A percentile compares a stretch with the other conserved stretches of the same genome.
phyloP scores from a whole-genome alignment of 2,113 vertebrate genomes.

The Hydropotes inermis region DNA sequence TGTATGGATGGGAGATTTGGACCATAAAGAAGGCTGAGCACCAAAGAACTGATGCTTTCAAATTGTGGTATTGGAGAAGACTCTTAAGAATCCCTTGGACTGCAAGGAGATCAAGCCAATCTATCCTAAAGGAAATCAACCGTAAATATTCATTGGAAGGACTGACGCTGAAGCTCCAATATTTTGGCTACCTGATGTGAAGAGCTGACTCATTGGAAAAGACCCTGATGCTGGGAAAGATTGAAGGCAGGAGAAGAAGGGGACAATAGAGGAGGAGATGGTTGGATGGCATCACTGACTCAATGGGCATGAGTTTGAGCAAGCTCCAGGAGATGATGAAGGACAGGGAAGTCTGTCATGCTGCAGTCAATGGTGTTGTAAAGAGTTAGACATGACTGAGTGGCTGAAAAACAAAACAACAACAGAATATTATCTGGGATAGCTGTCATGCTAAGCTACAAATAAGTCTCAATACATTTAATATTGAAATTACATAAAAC shows the following conservation, averaged over 20 bases:
- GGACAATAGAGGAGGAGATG: not conserved
- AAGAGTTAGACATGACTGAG: not conserved
- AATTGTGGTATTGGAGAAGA: not conserved
- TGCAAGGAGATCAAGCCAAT: not conserved
- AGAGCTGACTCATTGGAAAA: not conserved
- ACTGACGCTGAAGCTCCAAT: not conserved
- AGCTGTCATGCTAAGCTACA: not conserved
- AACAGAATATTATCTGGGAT: not conserved
- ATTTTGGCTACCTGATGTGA: not conserved
- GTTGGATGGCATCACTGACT: not conserved
- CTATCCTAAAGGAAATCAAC: not conserved
- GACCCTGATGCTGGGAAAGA: not conserved
- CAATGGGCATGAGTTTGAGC: not conserved
- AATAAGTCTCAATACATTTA: not conserved
- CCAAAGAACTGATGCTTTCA: not conserved
- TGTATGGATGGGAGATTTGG: not conserved
- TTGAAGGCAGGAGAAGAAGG: not conserved
- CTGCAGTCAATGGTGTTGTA: not conserved
- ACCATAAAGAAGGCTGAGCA: not conserved
- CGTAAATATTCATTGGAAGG: not conserved
- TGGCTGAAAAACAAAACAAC: not conserved
- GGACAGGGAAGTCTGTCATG: not conserved
- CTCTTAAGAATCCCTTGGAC: not conserved
- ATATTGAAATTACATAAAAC: not conserved
- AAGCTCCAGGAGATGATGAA: not conserved